phyloP scores from a whole-genome alignment of 2,888 invertebrate species.

The Spodoptera picta region DNA sequence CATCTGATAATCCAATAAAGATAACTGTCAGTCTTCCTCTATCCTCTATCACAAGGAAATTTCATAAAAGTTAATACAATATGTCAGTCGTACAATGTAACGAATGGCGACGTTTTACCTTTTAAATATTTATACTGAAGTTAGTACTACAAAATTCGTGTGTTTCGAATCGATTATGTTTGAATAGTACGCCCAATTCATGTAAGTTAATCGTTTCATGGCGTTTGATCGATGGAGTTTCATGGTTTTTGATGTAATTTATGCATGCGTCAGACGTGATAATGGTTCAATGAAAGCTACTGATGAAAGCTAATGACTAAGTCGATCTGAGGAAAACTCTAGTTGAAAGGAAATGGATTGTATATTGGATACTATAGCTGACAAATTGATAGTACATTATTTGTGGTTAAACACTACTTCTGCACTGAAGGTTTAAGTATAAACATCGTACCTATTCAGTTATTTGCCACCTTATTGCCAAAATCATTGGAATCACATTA shows the following conservation, averaged over 20 bases:
- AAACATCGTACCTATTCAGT: slow-evolving; percentile 2
- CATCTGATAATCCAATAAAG: slow-evolving; percentile 50
- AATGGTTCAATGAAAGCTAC: slow-evolving; percentile 32
- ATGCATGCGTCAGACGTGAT: slow-evolving; percentile 29
- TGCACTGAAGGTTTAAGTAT: not conserved
- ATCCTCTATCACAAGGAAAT: slow-evolving; percentile 38
- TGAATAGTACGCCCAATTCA: slow-evolving; percentile 44
- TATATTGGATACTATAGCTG: not conserved
- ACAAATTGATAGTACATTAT: not conserved
- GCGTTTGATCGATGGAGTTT: slow-evolving; percentile 48
- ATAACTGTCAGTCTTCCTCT: slow-evolving; percentile 51
- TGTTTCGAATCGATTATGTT: slow-evolving; percentile 53
- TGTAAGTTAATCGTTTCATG: slow-evolving; percentile 34
- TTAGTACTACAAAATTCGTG: slow-evolving; percentile 39
- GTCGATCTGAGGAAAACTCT: slow-evolving; percentile 19
- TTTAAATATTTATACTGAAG: slow-evolving; percentile 46
- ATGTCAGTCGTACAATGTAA: slow-evolving; percentile 31
- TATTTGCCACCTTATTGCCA: too few relatives aligned
- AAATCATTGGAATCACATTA: too few relatives aligned
- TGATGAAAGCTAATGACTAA: slow-evolving; percentile 44
- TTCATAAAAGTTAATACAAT: slow-evolving; percentile 39
- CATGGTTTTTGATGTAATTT: slow-evolving; percentile 36
- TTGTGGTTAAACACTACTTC: too few relatives aligned
- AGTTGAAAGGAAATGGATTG: slow-evolving; percentile 12
- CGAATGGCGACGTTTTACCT: slow-evolving; percentile 25